Evolutionary conservation across 2,888 invertebrate species (phyloP), one percentile per base, ranked within the genome.

Genomic region (Xiphydria camelus): DNA sequence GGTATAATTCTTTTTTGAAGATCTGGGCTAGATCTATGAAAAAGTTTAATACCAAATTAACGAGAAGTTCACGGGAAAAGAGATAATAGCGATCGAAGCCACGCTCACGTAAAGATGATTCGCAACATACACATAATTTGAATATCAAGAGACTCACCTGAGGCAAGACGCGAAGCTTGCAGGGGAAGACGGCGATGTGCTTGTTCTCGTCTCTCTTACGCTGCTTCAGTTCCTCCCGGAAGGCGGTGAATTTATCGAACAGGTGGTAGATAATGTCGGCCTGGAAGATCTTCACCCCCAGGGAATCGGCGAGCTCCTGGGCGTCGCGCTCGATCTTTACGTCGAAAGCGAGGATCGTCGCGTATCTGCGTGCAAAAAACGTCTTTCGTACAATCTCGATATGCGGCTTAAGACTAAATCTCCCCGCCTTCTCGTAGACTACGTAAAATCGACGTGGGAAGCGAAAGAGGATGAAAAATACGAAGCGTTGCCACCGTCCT

Each of bases 201-300:
- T 95, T 95, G 80, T 94, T 90, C 76, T 98, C 95, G 61, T 96
- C 95, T 19, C 96, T 86, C 71, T 94, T 96, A 76, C 86, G 87
- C 70, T 88, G 87, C 68, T 89, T 91, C 41, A 96, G 79, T 64
- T 97, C 95, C 45, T 96, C 95, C 50, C 94, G 83, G 77, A 89
- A 94, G 9, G 89, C 87, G 64, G 86, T 95, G 80, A 99, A 99
- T 76, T 91, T 91, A 78, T 99, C 99, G 78, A 98, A 98, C 70
- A 99, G 82, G 79, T 99, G 99, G 79, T 99, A 99, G 71, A 99
- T 99, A 74, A 99, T 99, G 79, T 99, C 97, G 4, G 99, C 99
- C 54, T 92, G 86, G 84, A 99, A 99, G 74, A 99, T 94, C 79
- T 89, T 92, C 41, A 97, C 94, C 44, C 93, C 93, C 49, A 96